Base-by-base conservation (phyloP, 92 coral and sea anemone species). In the Porites divaricata region DNA sequence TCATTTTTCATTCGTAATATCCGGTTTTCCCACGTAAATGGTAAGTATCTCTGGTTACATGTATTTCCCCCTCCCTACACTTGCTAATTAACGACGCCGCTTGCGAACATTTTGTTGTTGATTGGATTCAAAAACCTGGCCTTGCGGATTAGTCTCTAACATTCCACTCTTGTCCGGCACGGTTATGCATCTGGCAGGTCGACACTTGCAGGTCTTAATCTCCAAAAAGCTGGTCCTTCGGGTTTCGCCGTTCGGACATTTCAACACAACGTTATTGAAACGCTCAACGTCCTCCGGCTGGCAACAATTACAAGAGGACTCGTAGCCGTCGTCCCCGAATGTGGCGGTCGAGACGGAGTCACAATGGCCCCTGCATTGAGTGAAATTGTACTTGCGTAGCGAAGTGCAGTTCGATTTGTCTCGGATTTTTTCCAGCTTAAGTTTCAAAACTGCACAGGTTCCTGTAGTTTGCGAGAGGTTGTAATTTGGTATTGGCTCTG, bases 131-230 rank as follows among this genome's bases (percentile, higher is more conserved):
- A 90, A 8, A 62, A 51, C 53, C 50, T 75, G 16, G 53, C 75
- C 82, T 54, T 89, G 82, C 41, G 86, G 75, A 68, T 88, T 79
- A 17, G 72, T 51, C 15, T 87, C 84, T 7, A 64, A 57, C 51
- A 87, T 74, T 9, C 86, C 89, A 26, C 86, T 80, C 21, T 85
- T 89, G 56, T 89, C 92, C 16, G 89, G 86, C 20, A 69, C 67
- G 6, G 90, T 80, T 10, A 88, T 67, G 52, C 92, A 81, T 26
- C 64, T 83, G 79, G 66, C 70, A 53, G 76, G 89, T 75, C 79
- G 81, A 41, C 95, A 92, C 13, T 75, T 75, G 26, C 95, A 92
- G 12, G 87, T 24, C 41, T 89, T 91, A 25, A 92, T 90, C 79
- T 83, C 76, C 67, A 82, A 26, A 77, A 92, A 85, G 59, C 79